Percentiles rank a stretch among this genome's conserved stretches.
Conservation (phyloP, 2,797 vertebrate genomes). For the Megalops cyprinoides region DNA sequence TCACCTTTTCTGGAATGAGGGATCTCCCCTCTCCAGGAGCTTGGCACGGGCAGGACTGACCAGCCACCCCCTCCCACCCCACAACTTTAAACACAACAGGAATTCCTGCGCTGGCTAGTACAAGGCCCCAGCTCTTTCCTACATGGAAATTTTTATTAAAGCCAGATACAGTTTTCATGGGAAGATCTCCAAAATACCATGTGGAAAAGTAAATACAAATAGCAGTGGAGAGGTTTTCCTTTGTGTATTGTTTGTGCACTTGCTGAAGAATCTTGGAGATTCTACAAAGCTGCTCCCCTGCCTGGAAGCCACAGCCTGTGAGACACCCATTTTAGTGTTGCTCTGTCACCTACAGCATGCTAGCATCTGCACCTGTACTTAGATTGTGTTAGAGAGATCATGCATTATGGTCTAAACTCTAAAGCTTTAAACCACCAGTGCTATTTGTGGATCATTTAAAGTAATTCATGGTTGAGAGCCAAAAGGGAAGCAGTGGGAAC, state of each 20-base stretch:
- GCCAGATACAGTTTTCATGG: background rate
- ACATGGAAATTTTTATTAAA: constrained; percentile 19
- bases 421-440: background rate
- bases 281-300: background rate
- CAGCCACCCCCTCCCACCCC: background rate
- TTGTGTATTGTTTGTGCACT: background rate
- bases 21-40: constrained; percentile 20
- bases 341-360: background rate
- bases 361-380: background rate
- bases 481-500: background rate
- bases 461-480: background rate
- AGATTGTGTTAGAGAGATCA: background rate
- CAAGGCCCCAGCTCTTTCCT: constrained; percentile 22
- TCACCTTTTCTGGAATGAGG: constrained; percentile 14
- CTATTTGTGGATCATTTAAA: background rate
- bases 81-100: constrained; percentile 28
- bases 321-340: background rate
- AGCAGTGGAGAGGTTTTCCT: background rate
- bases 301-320: background rate
- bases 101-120: constrained; percentile 38
- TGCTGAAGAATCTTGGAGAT: background rate
- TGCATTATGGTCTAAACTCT: no score
- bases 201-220: background rate
- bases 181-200: constrained; percentile 10
- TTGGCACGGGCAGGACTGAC: constrained; percentile 29